phyloP scores from a whole-genome alignment of 2,113 vertebrate genomes.

The Leptosomus discolor region DNA sequence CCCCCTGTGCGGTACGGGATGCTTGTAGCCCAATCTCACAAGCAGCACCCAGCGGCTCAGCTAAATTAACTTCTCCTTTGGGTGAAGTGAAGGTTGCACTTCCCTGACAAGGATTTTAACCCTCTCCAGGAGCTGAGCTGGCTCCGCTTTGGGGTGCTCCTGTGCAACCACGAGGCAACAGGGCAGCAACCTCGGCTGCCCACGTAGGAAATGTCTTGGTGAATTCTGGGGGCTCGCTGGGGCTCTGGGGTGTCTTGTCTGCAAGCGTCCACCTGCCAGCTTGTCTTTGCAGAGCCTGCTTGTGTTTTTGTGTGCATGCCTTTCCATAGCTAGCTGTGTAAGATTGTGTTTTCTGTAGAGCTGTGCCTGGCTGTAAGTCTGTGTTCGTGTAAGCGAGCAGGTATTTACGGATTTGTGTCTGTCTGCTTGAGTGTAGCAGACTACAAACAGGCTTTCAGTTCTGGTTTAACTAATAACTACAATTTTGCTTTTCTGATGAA shows the following conservation, averaged over 20 bases:
- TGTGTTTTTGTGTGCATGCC: neutral
- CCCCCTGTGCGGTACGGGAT: neutral
- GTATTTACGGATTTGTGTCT: constrained; percentile 29
- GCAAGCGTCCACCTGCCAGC: neutral
- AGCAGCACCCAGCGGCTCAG: neutral
- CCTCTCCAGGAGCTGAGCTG: neutral
- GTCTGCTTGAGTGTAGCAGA: neutral
- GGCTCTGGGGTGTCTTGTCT: neutral
- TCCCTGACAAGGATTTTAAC: neutral
- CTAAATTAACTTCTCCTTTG: neutral
- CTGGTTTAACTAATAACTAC: constrained; percentile 63
- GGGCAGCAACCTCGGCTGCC: neutral
- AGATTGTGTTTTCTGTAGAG: neutral
- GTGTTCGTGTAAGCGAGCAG: neutral
- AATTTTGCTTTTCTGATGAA: constrained; percentile 59
- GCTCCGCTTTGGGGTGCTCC: neutral
- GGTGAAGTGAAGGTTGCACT: neutral
- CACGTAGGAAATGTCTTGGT: rapidly evolving
- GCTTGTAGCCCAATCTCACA: neutral
- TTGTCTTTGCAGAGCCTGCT: neutral
- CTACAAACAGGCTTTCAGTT: constrained; percentile 58
- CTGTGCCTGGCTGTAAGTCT: neutral
- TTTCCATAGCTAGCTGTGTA: neutral
- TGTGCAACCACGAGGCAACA: rapidly evolving
- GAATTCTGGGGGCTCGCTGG: neutral